These are phyloP conservation scores for Drosophila mayaguana DNA, from an alignment of 2,888 invertebrate species.

Conservation along the genomic window DNA sequence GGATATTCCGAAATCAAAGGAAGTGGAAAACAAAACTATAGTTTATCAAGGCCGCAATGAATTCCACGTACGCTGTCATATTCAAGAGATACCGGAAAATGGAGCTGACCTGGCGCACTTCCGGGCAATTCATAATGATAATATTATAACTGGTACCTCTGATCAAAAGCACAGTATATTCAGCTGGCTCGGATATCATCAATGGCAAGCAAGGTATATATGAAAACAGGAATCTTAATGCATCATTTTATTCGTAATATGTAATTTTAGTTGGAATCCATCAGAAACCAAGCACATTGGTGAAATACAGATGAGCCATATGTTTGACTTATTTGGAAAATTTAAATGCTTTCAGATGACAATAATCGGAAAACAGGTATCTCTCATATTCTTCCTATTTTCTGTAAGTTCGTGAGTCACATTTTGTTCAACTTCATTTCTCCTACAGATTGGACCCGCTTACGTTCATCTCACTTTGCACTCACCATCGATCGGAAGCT, in stretches of 20 bases:
- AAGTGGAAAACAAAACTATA: constrained; percentile 87
- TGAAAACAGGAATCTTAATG: no score
- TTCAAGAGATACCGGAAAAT: constrained; percentile 94
- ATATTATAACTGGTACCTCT: constrained; percentile 86
- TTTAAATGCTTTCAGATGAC: constrained; percentile 30
- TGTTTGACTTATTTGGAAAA: constrained; percentile 35
- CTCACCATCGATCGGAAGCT: constrained; percentile 86
- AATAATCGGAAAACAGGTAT: constrained; percentile 33
- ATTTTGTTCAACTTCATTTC: neutral
- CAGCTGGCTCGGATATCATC: constrained; percentile 86
- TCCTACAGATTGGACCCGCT: constrained; percentile 89
- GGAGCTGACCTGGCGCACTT: constrained; percentile 94
- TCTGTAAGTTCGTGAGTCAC: no score
- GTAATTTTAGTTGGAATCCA: constrained; percentile 32
- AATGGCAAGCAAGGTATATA: constrained; percentile 86
- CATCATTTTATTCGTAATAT: neutral
- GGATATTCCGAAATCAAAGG: constrained; percentile 87
- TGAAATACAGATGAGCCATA: constrained; percentile 33
- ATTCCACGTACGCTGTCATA: constrained; percentile 91
- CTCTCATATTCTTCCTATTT: no score
- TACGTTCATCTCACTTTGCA: constrained; percentile 90
- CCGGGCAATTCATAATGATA: constrained; percentile 90
- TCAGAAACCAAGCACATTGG: constrained; percentile 38
- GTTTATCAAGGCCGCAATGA: constrained; percentile 91
- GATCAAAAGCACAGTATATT: constrained; percentile 78